phyloP scores from a whole-genome alignment of 2,113 vertebrate species.

The Sula dactylatra region DNA sequence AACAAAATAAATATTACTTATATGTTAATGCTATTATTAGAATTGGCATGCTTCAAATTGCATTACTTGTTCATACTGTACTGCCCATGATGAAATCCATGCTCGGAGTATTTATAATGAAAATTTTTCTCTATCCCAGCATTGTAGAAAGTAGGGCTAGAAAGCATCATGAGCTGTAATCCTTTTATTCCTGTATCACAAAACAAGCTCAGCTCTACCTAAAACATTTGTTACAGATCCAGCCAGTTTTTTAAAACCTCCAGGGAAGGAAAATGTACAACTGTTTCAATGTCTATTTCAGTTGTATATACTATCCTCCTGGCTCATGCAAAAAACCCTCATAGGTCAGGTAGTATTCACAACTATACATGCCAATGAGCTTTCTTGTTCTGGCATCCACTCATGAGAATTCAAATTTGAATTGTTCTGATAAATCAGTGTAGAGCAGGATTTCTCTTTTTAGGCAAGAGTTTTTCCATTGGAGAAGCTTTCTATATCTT shows the following conservation, averaged over 20 bases:
- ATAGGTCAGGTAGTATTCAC: not conserved
- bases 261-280: not conserved
- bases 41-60: not conserved
- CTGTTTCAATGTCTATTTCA: not conserved
- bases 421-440: not conserved
- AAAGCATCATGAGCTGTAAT: not conserved
- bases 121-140: not conserved
- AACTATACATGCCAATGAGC: not conserved
- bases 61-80: not conserved
- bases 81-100: not conserved
- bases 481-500: not conserved
- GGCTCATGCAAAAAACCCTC: not conserved
- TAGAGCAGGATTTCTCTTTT: not conserved
- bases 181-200: not conserved
- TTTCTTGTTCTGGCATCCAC: not conserved
- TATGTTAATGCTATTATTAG: not conserved
- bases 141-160: not conserved
- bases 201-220: not conserved
- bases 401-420: not conserved
- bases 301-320: not conserved
- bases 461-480: not conserved
- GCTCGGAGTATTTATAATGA: not conserved
- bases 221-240: not conserved
- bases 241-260: not conserved
- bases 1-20: not conserved